These are phyloP conservation scores for Bradypodion ventrale DNA, from an alignment of 2,797 vertebrate species.

Conservation along the genomic window DNA sequence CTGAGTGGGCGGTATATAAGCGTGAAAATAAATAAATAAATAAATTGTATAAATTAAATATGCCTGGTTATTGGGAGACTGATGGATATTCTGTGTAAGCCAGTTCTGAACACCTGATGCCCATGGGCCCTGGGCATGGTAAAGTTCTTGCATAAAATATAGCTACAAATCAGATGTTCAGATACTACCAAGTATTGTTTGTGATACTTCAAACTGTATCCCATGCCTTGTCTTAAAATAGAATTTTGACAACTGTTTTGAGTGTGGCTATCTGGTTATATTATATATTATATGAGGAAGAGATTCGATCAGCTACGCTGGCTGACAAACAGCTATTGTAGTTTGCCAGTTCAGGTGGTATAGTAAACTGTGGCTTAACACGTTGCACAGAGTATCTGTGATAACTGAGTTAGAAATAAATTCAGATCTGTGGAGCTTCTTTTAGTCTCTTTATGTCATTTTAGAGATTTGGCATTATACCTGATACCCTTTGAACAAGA, in stretches of 20 bases:
- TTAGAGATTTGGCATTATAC: background rate
- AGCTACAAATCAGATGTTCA: background rate
- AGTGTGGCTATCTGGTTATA: background rate
- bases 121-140: background rate
- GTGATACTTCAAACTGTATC: background rate
- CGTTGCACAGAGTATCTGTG: background rate
- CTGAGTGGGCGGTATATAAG: no score
- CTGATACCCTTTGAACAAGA: background rate
- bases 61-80: background rate
- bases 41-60: background rate
- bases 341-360: background rate
- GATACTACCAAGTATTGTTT: background rate
- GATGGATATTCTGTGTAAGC: background rate
- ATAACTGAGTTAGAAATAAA: background rate
- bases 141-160: background rate
- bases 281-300: background rate
- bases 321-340: background rate
- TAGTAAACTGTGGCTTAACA: background rate
- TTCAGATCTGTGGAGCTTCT: background rate
- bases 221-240: background rate
- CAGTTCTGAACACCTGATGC: background rate
- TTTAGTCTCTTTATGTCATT: background rate
- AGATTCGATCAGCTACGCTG: background rate
- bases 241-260: background rate
- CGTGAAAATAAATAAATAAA: no score